Conservation (phyloP, 1,140 invertebrate genomes). For the Brachionus rotundiformis region DNA sequence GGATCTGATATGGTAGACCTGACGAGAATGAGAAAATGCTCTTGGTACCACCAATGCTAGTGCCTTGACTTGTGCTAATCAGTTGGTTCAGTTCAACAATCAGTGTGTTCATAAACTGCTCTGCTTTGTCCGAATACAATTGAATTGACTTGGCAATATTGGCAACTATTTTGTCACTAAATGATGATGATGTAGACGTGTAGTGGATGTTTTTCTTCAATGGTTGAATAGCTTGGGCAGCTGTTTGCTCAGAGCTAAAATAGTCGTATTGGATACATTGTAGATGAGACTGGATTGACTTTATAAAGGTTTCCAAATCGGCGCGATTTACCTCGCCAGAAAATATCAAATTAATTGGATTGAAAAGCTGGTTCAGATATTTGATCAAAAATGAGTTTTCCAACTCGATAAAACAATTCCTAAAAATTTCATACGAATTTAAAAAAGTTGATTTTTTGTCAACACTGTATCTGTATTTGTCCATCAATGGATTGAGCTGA, state of each 20-base stretch:
- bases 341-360: constrained; percentile 83
- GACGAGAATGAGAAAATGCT: constrained; percentile 10
- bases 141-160: constrained; percentile 71
- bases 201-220: constrained; percentile 11
- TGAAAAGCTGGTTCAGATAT: constrained; percentile 78
- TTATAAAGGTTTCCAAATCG: not conserved
- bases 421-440: constrained; percentile 56
- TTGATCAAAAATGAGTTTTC: constrained; percentile 83
- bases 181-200: not conserved
- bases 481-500: constrained; percentile 56
- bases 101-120: constrained; percentile 70
- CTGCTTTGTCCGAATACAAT: constrained; percentile 76
- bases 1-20: not conserved
- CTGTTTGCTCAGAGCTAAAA: constrained; percentile 4
- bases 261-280: not conserved
- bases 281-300: constrained; percentile 14
- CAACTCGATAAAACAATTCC: constrained; percentile 69
- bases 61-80: not conserved
- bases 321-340: constrained; percentile 56
- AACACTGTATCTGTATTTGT: constrained; percentile 49
- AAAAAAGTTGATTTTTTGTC: constrained; percentile 54
- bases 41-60: constrained; percentile 52
- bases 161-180: constrained; percentile 30
- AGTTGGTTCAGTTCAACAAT: not conserved
- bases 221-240: not conserved